These are phyloP conservation scores for Mimachlamys varia DNA, from an alignment of 2,888 invertebrate species.

Conservation along the genomic window DNA sequence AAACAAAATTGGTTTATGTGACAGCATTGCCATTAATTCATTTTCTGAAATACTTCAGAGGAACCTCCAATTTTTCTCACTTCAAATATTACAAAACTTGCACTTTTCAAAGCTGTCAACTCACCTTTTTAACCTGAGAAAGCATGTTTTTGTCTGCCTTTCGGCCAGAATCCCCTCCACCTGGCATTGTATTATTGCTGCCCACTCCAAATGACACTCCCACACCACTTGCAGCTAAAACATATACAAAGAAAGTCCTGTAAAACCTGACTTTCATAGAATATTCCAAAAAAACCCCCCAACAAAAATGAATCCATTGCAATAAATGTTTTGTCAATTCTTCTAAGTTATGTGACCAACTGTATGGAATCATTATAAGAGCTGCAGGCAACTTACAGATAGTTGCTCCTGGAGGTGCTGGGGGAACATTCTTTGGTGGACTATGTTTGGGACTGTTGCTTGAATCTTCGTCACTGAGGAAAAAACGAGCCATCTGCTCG, in stretches of 20 bases:
- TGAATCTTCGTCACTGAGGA: slow-evolving; percentile 71
- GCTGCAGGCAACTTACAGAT: slow-evolving; percentile 70
- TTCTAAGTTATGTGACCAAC: neutral
- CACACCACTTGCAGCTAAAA: slow-evolving; percentile 76
- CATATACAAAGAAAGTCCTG: neutral
- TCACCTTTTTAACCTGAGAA: slow-evolving; percentile 56
- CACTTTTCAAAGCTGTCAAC: too few relatives aligned
- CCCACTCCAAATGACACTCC: slow-evolving; percentile 71
- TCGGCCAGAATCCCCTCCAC: slow-evolving; percentile 37
- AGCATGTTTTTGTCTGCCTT: slow-evolving; percentile 53
- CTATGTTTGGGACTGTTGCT: slow-evolving; percentile 74
- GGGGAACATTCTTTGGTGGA: slow-evolving; percentile 74
- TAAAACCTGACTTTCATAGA: neutral
- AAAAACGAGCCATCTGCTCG: slow-evolving; percentile 56
- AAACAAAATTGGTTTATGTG: too few relatives aligned
- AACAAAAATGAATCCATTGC: neutral
- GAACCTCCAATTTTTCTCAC: too few relatives aligned
- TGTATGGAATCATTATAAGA: neutral
- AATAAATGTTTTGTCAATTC: neutral
- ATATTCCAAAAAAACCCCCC: neutral
- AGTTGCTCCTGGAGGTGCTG: slow-evolving; percentile 78
- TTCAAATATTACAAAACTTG: too few relatives aligned
- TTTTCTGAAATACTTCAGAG: too few relatives aligned
- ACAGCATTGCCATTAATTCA: too few relatives aligned
- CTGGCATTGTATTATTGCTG: slow-evolving; percentile 40